These are phyloP conservation scores for Coelinius sp. DNA, from an alignment of 2,888 invertebrate species.

Conservation along the genomic window DNA sequence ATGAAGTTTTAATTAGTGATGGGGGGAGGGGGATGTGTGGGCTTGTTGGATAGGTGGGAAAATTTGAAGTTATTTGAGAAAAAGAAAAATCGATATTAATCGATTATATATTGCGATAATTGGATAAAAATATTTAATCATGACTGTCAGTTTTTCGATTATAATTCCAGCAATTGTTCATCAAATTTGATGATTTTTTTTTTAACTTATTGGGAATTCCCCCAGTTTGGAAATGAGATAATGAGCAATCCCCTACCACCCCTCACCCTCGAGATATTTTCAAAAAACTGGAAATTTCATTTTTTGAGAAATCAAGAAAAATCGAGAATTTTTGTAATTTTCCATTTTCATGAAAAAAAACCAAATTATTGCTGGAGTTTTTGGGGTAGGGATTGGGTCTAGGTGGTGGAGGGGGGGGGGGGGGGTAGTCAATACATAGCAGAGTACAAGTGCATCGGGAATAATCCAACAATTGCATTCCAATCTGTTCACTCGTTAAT, in stretches of 20 bases:
- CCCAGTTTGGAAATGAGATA: not conserved
- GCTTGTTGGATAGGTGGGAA: not conserved
- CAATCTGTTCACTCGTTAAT: not conserved
- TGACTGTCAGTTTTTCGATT: not conserved
- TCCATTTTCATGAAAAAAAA: not conserved
- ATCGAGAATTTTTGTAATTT: not conserved
- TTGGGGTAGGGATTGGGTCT: too few relatives aligned
- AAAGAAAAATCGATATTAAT: not conserved
- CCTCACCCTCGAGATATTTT: not conserved
- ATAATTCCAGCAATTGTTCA: not conserved
- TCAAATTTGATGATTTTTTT: not conserved
- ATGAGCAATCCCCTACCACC: not conserved
- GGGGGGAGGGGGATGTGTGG: not conserved
- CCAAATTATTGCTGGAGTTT: not conserved
- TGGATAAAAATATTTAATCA: too few relatives aligned
- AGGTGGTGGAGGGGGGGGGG: not conserved
- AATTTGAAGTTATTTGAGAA: not conserved
- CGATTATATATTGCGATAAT: not conserved
- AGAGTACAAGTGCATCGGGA: slow-evolving; percentile 4
- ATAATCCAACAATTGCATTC: not conserved
- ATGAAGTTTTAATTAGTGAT: not conserved
- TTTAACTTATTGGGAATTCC: not conserved
- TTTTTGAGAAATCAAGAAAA: not conserved
- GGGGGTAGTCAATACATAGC: not conserved
- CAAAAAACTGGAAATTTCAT: not conserved